A percentile compares a stretch with the other conserved stretches of the same genome.
phyloP scores from a whole-genome alignment of 2,888 invertebrate species.

The Platynereis dumerilii region DNA sequence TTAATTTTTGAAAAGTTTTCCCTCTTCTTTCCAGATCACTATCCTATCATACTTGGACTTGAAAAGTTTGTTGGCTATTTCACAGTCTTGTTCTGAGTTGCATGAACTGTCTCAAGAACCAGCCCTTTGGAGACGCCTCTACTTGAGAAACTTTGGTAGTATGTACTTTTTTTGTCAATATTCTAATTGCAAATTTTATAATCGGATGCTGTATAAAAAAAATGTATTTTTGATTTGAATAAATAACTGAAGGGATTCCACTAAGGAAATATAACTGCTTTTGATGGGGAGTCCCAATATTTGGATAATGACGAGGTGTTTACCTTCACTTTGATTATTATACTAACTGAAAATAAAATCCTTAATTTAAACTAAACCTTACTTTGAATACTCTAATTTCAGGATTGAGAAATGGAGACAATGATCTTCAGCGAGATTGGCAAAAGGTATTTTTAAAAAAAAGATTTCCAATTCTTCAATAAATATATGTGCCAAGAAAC shows the following conservation, averaged over 20 bases:
- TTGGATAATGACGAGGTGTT: too few relatives aligned
- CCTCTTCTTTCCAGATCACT: constrained; percentile 6
- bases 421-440: constrained; percentile 19
- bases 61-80: constrained; percentile 35
- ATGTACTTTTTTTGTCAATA: constrained; percentile 24
- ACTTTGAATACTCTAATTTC: too few relatives aligned
- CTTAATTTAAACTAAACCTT: too few relatives aligned
- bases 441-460: constrained; percentile 10
- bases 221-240: neutral
- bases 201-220: neutral
- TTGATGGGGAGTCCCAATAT: too few relatives aligned
- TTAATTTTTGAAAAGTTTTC: too few relatives aligned
- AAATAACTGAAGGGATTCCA: too few relatives aligned
- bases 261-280: neutral
- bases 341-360: too few relatives aligned
- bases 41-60: constrained; percentile 35
- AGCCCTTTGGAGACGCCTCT: constrained; percentile 44
- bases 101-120: constrained; percentile 36
- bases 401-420: constrained; percentile 13
- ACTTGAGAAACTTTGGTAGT: constrained; percentile 49
- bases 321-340: too few relatives aligned
- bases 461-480: neutral
- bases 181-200: neutral
- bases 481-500: neutral
- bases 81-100: constrained; percentile 38